Evolutionary conservation across 1,140 invertebrate genomes (phyloP).

Genomic region (Drosophila pruinosa): DNA sequence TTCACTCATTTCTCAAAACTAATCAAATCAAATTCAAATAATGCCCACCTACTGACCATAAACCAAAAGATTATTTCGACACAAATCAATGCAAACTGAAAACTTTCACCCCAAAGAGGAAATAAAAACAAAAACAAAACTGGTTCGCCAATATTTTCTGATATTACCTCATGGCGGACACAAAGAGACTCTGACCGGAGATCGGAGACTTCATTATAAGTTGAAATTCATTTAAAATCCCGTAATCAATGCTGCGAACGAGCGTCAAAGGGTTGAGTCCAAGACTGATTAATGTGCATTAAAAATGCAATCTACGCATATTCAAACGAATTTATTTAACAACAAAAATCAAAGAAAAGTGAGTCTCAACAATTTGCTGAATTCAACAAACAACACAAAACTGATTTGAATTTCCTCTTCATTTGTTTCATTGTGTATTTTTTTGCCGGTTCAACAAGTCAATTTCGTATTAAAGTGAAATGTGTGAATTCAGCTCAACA

Average conservation of each 20-base stretch:
- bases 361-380: conserved; percentile 6
- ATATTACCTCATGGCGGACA: conserved; percentile 63
- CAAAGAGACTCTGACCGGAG: background rate
- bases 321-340: conserved; percentile 23
- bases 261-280: background rate
- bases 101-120: conserved; percentile 66
- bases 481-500: conserved; percentile 29
- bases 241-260: conserved; percentile 24
- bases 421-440: background rate
- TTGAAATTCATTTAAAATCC: conserved; percentile 27
- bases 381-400: background rate
- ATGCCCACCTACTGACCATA: conserved; percentile 61
- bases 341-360: conserved; percentile 28
- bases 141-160: conserved; percentile 66
- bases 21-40: conserved; percentile 37
- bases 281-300: conserved; percentile 42
- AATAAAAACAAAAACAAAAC: conserved; percentile 35
- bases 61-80: conserved; percentile 11
- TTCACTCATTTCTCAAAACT: conserved; percentile 37
- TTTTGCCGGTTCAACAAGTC: conserved; percentile 15
- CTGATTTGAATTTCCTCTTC: background rate
- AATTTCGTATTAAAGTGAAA: conserved; percentile 37
- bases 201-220: conserved; percentile 21
- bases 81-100: conserved; percentile 31
- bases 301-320: conserved; percentile 37